Conservation (phyloP, 1,140 invertebrate species). For the Panonychus citri region DNA sequence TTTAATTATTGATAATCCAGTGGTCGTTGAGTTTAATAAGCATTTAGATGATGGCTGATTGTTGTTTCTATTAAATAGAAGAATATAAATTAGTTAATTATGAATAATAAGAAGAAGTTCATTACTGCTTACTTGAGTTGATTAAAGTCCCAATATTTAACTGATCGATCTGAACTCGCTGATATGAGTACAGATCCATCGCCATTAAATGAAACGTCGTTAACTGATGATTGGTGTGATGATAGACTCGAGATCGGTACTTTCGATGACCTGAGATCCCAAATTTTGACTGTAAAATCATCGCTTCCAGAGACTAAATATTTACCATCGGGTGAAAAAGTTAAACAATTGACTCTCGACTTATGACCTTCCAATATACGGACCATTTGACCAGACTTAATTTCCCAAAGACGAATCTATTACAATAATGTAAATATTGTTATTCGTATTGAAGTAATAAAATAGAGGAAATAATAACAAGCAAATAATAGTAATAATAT, state of each 20-base stretch:
- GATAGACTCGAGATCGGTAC: background rate
- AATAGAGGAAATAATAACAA: background rate
- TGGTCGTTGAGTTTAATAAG: background rate
- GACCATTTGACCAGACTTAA: constrained; percentile 32
- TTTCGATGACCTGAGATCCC: constrained; percentile 20
- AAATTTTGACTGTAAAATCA: constrained; percentile 20
- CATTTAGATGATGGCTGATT: background rate
- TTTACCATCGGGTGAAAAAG: constrained; percentile 44
- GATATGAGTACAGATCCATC: background rate
- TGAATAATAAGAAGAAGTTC: too few relatives aligned
- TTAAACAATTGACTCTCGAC: constrained; percentile 33
- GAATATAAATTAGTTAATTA: too few relatives aligned
- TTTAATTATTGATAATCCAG: background rate
- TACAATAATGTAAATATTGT: background rate
- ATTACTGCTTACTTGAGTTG: background rate
- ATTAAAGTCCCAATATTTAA: constrained; percentile 6
- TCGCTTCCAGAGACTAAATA: constrained; percentile 39
- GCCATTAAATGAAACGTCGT: background rate
- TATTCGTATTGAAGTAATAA: background rate
- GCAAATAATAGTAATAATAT: background rate
- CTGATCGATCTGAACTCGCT: background rate
- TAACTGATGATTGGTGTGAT: background rate
- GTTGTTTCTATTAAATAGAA: background rate
- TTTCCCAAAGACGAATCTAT: constrained; percentile 44
- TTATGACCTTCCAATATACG: constrained; percentile 31